Conservation (phyloP, 2,888 invertebrate species). For the Emmelina monodactyla region DNA sequence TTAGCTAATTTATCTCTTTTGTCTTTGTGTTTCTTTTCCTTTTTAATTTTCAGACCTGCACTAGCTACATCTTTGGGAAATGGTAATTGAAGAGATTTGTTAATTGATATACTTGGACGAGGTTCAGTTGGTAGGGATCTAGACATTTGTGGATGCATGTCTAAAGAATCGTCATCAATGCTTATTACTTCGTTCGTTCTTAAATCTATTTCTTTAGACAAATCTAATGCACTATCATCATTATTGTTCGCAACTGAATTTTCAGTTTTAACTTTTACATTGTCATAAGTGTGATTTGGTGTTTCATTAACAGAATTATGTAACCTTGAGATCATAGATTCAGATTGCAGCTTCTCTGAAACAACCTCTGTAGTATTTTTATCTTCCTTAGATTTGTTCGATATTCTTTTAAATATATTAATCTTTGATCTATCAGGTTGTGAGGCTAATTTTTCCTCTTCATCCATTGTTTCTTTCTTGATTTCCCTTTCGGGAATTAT, state of each 20-base stretch:
- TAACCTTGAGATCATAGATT: slow-evolving; percentile 51
- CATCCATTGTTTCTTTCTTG: slow-evolving; percentile 59
- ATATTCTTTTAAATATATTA: slow-evolving; percentile 88
- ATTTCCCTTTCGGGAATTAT: slow-evolving; percentile 44
- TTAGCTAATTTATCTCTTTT: slow-evolving; percentile 58
- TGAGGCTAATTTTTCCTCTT: slow-evolving; percentile 71
- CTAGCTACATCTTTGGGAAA: slow-evolving; percentile 62
- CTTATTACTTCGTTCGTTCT: slow-evolving; percentile 58
- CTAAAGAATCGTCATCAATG: slow-evolving; percentile 56
- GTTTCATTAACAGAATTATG: slow-evolving; percentile 36
- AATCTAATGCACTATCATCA: slow-evolving; percentile 57
- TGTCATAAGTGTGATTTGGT: slow-evolving; percentile 32
- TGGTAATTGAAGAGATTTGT: slow-evolving; percentile 50
- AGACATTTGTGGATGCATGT: slow-evolving; percentile 30
- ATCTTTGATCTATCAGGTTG: slow-evolving; percentile 87
- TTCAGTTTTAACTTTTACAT: slow-evolving; percentile 37
- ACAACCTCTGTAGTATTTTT: slow-evolving; percentile 49
- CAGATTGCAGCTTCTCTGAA: slow-evolving; percentile 45
- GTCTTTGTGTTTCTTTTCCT: slow-evolving; percentile 64
- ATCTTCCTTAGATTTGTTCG: slow-evolving; percentile 76
- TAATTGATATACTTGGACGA: slow-evolving; percentile 45
- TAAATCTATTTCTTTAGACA: slow-evolving; percentile 55
- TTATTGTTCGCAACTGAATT: slow-evolving; percentile 57
- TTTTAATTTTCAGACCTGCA: slow-evolving; percentile 65
- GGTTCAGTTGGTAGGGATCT: slow-evolving; percentile 27